Evolutionary conservation across 2,797 vertebrate genomes (phyloP), one percentile per base, ranked within the genome.

Genomic region (Rhinella marina): DNA sequence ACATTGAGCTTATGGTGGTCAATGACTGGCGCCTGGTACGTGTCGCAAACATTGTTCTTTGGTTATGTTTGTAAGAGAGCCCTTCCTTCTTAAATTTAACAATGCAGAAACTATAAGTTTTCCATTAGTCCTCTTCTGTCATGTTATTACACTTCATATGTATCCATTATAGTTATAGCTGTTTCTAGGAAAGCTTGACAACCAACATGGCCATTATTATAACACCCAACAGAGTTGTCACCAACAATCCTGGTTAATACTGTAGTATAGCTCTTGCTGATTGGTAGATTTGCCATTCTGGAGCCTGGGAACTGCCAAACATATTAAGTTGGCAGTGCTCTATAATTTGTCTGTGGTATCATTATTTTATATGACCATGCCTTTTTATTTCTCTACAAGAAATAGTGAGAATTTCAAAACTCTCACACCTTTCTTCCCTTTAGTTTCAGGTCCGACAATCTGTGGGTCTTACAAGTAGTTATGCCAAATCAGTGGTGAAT

Each of bases 401-500:
- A 50, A 72, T 72, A 17, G 8, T 52, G 23, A n/a, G 23, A 52
- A 50, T 76, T 23, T 54, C 14, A 50, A 7, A 54, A 11, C 14
- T 6, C 1, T 52, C 41, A 52, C 19, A 21, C 2, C 70, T 21
- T 72, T 68, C 75, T 4, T 86, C 62, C 85, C 52, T 57, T 14
- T 59, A 89, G 88, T 86, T 97, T 91, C 97, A 98, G 94, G 94
- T 96, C 92, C 96, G 96, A 27, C 95, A 95, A 59, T 98, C 97
- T 0, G 96, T 95, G 90, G 95, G 95, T 92, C 96, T 98, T 93
- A 97, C 97, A 92, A 97, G 96, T 95, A 98, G 97, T 93, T 98
- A 97, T 16, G 97, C 97, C 93, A 99, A 98, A 95, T 97, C 97
- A 0, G 97, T 98, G 91, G 97, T 98, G 93, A 98, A 98, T 94